These are phyloP conservation scores for Bimastos eiseni DNA, from an alignment of 2,888 invertebrate species.

Conservation along the genomic window DNA sequence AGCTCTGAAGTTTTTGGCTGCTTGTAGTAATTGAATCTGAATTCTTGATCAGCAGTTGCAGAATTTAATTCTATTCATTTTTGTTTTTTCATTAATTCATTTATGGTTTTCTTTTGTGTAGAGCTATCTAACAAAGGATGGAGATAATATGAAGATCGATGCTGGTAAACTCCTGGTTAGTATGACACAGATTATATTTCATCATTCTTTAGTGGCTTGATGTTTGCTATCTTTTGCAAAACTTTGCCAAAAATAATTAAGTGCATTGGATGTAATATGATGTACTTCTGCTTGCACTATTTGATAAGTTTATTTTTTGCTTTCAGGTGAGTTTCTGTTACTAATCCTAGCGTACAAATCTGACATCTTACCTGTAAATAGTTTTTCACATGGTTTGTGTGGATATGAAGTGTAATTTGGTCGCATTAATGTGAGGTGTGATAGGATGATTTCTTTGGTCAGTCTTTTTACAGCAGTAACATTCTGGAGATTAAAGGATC, in stretches of 20 bases:
- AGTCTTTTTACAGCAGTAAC: background rate
- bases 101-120: background rate
- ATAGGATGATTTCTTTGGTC: too few relatives aligned
- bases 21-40: background rate
- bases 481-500: background rate
- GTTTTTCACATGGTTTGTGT: background rate
- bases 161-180: slow-evolving; percentile 28
- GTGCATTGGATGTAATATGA: too few relatives aligned
- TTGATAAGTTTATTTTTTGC: background rate
- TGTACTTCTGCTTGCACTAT: background rate
- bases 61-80: background rate
- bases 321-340: too few relatives aligned
- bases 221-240: background rate
- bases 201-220: background rate
- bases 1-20: background rate
- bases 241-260: background rate
- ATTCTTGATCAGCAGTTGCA: background rate
- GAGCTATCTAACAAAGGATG: background rate
- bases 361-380: background rate
- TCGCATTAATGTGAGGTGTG: background rate
- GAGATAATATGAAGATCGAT: background rate
- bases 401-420: background rate
- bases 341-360: background rate
- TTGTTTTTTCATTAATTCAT: background rate
- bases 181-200: background rate